A percentile compares a stretch with the other conserved stretches of the same genome.
Conservation (phyloP, 2,113 vertebrate species). For the Myodes glareolus region DNA sequence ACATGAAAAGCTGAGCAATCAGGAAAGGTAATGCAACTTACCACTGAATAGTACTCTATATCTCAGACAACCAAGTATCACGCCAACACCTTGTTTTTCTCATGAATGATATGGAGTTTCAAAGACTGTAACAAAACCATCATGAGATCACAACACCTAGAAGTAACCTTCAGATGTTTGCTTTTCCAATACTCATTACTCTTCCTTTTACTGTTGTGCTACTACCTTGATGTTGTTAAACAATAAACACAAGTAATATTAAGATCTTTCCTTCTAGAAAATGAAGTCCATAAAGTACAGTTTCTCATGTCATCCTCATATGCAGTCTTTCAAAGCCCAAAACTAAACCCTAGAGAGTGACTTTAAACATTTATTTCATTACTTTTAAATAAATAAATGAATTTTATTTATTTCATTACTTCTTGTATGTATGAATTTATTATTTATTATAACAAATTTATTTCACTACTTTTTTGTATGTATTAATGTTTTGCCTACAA, state of each 20-base stretch:
- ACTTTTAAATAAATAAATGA: neutral
- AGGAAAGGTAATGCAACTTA: neutral
- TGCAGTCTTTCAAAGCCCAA: neutral
- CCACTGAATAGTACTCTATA: neutral
- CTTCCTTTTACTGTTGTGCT: neutral
- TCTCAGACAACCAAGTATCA: neutral
- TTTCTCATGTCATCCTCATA: neutral
- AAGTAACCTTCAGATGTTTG: neutral
- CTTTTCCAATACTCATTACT: neutral
- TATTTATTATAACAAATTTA: too few relatives aligned
- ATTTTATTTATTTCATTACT: neutral
- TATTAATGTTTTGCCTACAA: neutral
- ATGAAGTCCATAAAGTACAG: neutral
- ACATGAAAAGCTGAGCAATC: neutral
- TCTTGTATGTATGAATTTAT: neutral
- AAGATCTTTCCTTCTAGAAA: slow-evolving; percentile 41
- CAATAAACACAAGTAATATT: neutral
- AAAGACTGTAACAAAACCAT: neutral
- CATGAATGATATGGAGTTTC: neutral
- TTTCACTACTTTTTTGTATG: neutral
- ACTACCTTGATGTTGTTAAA: neutral
- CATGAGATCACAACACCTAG: neutral
- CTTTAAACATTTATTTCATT: neutral
- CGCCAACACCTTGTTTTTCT: neutral
- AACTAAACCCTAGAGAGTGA: neutral